phyloP scores from a whole-genome alignment of 2,797 vertebrate species.

The Miichthys miiuy region DNA sequence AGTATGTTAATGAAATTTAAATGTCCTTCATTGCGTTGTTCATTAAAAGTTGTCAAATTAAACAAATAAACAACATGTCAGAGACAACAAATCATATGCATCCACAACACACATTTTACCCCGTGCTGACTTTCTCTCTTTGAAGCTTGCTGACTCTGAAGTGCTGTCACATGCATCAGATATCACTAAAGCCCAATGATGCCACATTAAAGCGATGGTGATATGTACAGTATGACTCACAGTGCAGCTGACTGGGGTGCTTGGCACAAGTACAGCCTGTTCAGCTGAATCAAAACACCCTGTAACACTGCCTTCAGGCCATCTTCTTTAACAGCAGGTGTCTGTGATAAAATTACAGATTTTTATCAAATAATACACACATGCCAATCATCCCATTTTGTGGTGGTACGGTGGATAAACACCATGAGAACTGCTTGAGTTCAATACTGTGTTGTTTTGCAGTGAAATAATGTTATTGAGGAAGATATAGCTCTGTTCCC shows the following conservation, averaged over 20 bases:
- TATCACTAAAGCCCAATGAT: neutral
- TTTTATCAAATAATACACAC: neutral
- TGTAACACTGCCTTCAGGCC: neutral
- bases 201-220: neutral
- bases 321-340: conserved; percentile 4
- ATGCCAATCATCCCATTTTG: neutral
- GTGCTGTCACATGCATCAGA: too few species aligned
- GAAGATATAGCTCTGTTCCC: neutral
- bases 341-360: neutral
- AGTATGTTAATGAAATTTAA: too few species aligned
- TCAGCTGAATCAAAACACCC: neutral
- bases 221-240: neutral
- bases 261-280: neutral
- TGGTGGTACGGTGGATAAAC: neutral
- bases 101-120: neutral
- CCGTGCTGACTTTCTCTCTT: neutral
- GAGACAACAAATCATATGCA: neutral
- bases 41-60: too few species aligned
- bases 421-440: too few species aligned
- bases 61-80: neutral
- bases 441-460: neutral
- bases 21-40: too few species aligned
- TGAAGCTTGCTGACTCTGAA: neutral
- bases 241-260: too few species aligned
- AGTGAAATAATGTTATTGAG: neutral